phyloP scores from a whole-genome alignment of 37 sponge, comb jelly and placozoan genomes.

The Halichondria panicea region DNA sequence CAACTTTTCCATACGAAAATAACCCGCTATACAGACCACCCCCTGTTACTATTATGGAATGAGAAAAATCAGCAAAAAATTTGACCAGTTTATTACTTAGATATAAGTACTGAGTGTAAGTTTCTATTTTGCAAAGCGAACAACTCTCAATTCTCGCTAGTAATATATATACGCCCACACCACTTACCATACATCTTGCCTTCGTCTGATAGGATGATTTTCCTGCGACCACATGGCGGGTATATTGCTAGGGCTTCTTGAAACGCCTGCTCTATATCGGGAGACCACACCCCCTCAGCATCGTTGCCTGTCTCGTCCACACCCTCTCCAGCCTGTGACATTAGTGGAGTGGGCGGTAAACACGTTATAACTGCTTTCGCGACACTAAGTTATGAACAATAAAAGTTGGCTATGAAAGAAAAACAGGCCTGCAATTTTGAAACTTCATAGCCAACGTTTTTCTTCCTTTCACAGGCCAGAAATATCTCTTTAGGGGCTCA shows the following conservation, averaged over 20 bases:
- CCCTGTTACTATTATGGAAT: too few relatives aligned
- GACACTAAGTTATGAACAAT: not conserved
- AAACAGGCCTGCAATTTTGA: not conserved
- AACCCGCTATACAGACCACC: too few relatives aligned
- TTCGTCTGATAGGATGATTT: conserved; percentile 98
- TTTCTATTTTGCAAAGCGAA: too few relatives aligned
- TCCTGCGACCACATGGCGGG: conserved; percentile 97
- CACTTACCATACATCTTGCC: conserved; percentile 99
- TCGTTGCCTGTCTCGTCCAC: conserved; percentile 17
- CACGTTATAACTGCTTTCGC: too few relatives aligned
- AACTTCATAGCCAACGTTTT: too few relatives aligned
- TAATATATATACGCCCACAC: not conserved
- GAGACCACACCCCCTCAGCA: conserved; percentile 94
- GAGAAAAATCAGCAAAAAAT: not conserved
- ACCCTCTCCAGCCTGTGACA: not conserved
- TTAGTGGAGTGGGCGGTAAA: not conserved
- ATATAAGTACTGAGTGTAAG: too few relatives aligned
- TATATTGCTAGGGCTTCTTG: conserved; percentile 98
- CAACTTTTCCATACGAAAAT: too few relatives aligned
- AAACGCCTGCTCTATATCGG: conserved; percentile 98
- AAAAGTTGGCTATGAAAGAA: not conserved
- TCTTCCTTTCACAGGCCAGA: too few relatives aligned
- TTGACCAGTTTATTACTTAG: not conserved
- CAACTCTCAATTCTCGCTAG: not conserved
- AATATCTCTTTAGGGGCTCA: too few relatives aligned